Evolutionary conservation across 1,140 invertebrate species (phyloP).

Genomic region (Eumaeus atala): DNA sequence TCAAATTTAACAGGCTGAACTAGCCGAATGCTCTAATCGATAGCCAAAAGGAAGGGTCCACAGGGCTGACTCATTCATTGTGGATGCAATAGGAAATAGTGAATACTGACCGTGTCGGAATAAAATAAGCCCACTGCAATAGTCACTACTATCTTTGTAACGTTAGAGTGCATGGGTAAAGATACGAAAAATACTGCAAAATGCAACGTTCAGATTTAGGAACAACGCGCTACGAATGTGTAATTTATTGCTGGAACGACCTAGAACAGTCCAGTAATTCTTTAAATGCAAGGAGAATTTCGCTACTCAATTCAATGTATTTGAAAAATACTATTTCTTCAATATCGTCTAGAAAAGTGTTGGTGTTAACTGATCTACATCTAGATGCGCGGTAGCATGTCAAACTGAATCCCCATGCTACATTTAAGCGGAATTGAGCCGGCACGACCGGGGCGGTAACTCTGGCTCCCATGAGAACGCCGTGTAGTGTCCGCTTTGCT

Average conservation of each 20-base stretch:
- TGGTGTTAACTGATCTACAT: too few species aligned
- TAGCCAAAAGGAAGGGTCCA: not conserved
- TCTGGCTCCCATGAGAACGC: too few species aligned
- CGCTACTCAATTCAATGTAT: not conserved
- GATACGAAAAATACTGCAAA: conserved; percentile 2
- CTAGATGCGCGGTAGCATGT: too few species aligned
- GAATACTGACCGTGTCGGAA: not conserved
- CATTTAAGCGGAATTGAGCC: too few species aligned
- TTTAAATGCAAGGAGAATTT: not conserved
- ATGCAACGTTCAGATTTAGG: not conserved
- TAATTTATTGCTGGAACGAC: conserved; percentile 4
- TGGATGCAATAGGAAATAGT: not conserved
- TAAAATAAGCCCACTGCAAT: conserved; percentile 4
- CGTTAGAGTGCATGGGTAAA: not conserved
- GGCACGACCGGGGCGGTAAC: too few species aligned
- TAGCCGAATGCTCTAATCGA: conserved; percentile 1
- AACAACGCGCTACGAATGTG: conserved; percentile 1
- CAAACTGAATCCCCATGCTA: too few species aligned
- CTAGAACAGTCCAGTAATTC: conserved; percentile 9
- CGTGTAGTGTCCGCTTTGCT: too few species aligned
- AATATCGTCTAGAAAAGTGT: too few species aligned
- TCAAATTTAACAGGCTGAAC: not conserved
- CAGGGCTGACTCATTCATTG: not conserved
- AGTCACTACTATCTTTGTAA: not conserved
- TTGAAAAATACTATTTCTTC: not conserved